Conservation (phyloP, 2,113 vertebrate species). For the Dermatemys mawii region DNA sequence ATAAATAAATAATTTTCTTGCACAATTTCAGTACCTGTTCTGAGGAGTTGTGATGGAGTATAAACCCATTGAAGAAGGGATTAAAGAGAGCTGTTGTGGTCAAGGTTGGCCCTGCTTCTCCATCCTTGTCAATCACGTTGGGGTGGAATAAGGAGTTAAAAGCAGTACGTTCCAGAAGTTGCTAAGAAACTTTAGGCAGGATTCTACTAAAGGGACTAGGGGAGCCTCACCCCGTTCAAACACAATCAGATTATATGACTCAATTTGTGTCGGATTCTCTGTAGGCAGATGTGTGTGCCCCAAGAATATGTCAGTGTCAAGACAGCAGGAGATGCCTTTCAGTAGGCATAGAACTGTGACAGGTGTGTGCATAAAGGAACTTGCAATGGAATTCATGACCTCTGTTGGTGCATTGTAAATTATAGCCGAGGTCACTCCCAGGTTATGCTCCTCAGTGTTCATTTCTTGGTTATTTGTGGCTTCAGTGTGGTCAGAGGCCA, state of each 20-base stretch:
- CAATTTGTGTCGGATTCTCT: too few species aligned
- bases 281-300: too few species aligned
- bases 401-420: not conserved
- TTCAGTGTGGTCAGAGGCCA: not conserved
- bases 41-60: not conserved
- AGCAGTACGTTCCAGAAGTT: not conserved
- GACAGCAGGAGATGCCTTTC: too few species aligned
- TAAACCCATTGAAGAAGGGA: not conserved
- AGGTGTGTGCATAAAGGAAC: not conserved
- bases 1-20: not conserved
- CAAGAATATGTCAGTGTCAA: too few species aligned
- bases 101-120: not conserved
- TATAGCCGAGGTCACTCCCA: not conserved
- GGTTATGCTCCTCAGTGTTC: accelerated
- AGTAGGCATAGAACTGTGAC: too few species aligned
- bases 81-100: not conserved
- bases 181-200: not conserved
- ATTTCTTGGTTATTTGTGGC: not conserved
- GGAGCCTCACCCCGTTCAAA: too few species aligned
- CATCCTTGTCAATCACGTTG: not conserved
- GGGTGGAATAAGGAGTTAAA: not conserved
- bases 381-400: not conserved
- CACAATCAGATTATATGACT: too few species aligned
- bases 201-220: too few species aligned
- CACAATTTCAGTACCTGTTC: not conserved